These are phyloP conservation scores for Ephestia elutella DNA, from an alignment of 1,140 invertebrate species.

Conservation along the genomic window DNA sequence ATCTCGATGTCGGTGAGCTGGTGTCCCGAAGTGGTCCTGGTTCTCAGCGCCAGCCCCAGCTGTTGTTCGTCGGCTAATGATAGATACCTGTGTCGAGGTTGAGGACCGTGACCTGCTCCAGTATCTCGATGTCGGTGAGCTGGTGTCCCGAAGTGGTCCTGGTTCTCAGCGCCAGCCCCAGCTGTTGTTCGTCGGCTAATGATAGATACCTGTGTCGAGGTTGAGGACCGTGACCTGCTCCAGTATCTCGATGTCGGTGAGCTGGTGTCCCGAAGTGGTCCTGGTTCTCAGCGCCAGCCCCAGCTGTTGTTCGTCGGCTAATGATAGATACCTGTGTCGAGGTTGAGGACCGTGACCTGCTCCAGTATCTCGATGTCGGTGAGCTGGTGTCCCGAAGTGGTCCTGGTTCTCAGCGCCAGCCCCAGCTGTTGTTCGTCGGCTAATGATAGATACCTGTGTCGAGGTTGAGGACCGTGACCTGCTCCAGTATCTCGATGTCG, in stretches of 20 bases:
- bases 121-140: slow-evolving; percentile 90
- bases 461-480: slow-evolving; percentile 93
- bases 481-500: slow-evolving; percentile 93
- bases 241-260: slow-evolving; percentile 92
- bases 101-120: slow-evolving; percentile 93
- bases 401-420: slow-evolving; percentile 86
- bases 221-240: slow-evolving; percentile 93
- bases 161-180: slow-evolving; percentile 86
- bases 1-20: slow-evolving; percentile 92
- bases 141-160: slow-evolving; percentile 89
- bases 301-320: slow-evolving; percentile 65
- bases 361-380: slow-evolving; percentile 93
- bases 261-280: slow-evolving; percentile 88
- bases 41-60: slow-evolving; percentile 85
- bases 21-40: slow-evolving; percentile 89
- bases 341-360: slow-evolving; percentile 91
- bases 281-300: slow-evolving; percentile 87
- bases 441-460: slow-evolving; percentile 81
- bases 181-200: slow-evolving; percentile 54
- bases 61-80: slow-evolving; percentile 52
- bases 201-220: no score
- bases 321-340: no score
- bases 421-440: slow-evolving; percentile 74
- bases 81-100: no score
- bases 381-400: slow-evolving; percentile 88